phyloP scores from a whole-genome alignment of 2,113 vertebrate genomes.

The Otocyon megalotis region DNA sequence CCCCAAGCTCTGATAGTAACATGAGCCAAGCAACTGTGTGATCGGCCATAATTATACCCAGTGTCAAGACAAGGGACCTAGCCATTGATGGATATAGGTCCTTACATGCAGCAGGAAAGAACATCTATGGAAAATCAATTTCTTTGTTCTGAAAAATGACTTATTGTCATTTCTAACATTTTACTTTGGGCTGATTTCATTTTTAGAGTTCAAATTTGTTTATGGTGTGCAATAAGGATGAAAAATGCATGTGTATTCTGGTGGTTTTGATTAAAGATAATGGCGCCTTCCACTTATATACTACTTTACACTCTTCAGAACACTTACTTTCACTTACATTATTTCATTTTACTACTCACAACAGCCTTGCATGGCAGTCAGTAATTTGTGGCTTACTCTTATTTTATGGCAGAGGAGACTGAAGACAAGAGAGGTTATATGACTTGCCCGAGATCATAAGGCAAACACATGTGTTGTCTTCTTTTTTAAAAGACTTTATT shows the following conservation, averaged over 20 bases:
- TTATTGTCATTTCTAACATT: conserved; percentile 75
- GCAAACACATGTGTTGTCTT: neutral
- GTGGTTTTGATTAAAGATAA: conserved; percentile 68
- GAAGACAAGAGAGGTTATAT: neutral
- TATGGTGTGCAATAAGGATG: conserved; percentile 53
- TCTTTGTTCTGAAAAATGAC: conserved; percentile 77
- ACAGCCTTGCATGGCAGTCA: neutral
- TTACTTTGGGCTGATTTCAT: conserved; percentile 78
- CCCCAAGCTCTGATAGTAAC: conserved; percentile 63
- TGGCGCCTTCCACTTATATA: conserved; percentile 22
- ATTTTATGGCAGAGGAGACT: neutral
- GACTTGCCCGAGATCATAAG: neutral
- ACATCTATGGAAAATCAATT: conserved; percentile 76
- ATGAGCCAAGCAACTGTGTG: neutral
- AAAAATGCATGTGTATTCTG: conserved; percentile 14
- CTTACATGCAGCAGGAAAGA: conserved; percentile 65
- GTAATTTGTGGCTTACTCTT: neutral
- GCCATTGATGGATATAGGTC: conserved; percentile 67
- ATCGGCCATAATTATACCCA: conserved; percentile 75
- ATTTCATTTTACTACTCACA: neutral
- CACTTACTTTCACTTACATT: neutral
- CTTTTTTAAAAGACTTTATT: neutral
- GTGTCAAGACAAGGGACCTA: conserved; percentile 62
- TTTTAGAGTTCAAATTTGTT: conserved; percentile 66
- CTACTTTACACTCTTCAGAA: neutral